Evolutionary conservation across 2,113 vertebrate species (phyloP), one percentile per base, ranked within the genome.

Genomic region (Sebastes schlegelii): DNA sequence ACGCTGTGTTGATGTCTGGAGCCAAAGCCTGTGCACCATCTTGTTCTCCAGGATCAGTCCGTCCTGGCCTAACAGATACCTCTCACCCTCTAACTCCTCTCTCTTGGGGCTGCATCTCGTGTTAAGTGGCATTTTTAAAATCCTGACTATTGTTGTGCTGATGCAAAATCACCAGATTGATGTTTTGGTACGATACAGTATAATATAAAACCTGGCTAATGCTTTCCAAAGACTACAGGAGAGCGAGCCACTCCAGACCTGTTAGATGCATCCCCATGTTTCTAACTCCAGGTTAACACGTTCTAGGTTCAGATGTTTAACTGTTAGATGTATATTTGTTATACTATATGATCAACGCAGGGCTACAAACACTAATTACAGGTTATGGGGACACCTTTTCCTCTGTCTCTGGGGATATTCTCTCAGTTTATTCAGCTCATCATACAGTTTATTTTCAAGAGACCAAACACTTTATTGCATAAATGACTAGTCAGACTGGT

Each of bases 181-280:
- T 23, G 14, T 45, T 62, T 23, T 57, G 10, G 52, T 52, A 5
- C 9, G 14, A 9, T 3, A n/a, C 26, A 40, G 48, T 19, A 11
- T 10, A 5, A 23, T 16, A 66, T 43, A 19, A 9, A 54, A 26
- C 46, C n/a, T 46, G 46, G n/a, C 14, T 74, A 42, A 43, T 0
- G 43, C 54, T 75, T 51, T 67, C 40, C 1, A 66, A 71, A 74
- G 10, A 21, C 26, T 26, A 21, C 14, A 40, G 46, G 57, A 63
- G 51, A 73, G 42, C 3, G 5, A 70, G 72, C 77, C 77, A 48
- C 77, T 79, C 16, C 8, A 66, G 60, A 84, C 52, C 54, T 71
- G 52, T 77, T 79, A 55, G 88, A 93, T 90, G 84, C 84, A 91
- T 79, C 70, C 78, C 85, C 79, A 68, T 81, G 80, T 84, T 88